Percentiles rank a stretch among this genome's conserved stretches.
phyloP scores from a whole-genome alignment of 2,797 vertebrate species.

The Sciaenops ocellatus region DNA sequence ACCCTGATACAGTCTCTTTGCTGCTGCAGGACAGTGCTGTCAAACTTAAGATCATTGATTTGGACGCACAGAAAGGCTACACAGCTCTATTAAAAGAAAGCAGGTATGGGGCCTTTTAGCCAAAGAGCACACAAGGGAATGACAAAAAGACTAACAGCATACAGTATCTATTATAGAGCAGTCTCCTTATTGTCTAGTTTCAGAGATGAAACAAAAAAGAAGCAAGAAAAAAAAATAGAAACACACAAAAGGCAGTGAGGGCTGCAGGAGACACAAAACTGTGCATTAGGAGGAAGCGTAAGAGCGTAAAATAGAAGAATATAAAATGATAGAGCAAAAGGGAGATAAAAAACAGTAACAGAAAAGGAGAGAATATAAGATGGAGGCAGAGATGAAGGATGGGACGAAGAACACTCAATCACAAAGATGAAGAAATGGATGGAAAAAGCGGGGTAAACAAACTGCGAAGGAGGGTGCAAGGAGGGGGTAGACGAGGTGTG shows the following conservation, averaged over 20 bases:
- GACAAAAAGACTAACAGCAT: constrained; percentile 36
- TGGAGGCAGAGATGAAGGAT: constrained; percentile 18
- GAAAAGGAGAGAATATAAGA: constrained; percentile 6
- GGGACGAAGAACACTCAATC: constrained; percentile 9
- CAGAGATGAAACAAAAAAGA: constrained; percentile 18
- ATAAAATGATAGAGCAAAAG: constrained; percentile 8
- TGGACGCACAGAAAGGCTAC: constrained; percentile 40
- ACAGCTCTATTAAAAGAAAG: constrained; percentile 53
- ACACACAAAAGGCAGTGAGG: neutral
- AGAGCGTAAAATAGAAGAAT: constrained; percentile 16
- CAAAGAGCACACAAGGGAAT: constrained; percentile 23
- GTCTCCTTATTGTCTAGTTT: constrained; percentile 34
- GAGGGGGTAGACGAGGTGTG: constrained; percentile 42
- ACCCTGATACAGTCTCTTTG: constrained; percentile 6
- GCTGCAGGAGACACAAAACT: neutral
- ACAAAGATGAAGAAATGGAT: constrained; percentile 28
- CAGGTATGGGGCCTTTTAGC: constrained; percentile 43
- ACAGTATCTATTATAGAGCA: constrained; percentile 37
- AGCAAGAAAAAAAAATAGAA: neutral
- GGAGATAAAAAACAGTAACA: neutral
- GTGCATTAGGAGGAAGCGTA: neutral
- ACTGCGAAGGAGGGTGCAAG: constrained; percentile 8
- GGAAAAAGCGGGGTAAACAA: neutral
- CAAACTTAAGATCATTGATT: constrained; percentile 55
- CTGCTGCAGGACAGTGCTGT: constrained; percentile 30